Evolutionary conservation across 2,888 invertebrate genomes (phyloP), one percentile per base, ranked within the genome.

Genomic region (Odontomyia ornata): DNA sequence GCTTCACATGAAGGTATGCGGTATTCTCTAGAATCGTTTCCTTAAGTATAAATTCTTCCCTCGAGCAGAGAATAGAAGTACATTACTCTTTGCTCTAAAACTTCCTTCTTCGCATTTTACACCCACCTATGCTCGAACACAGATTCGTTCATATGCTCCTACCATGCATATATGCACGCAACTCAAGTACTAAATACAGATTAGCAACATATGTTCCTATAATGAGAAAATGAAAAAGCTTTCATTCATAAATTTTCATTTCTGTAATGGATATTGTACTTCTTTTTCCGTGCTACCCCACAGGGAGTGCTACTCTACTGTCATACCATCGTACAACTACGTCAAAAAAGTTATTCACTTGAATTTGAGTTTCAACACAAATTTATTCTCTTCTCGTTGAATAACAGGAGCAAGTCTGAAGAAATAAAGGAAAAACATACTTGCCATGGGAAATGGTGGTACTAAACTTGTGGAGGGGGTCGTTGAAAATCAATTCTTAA

Each of bases 221-320:
- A 56, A 72, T 56, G 72, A 71, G 71, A 71, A 52, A 71, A 71
- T 52, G 71, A 71, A 71, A 71, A 71, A 36, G 67, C 46, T 67
- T 67, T 71, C 27, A 47, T 71, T 52, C 71, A 52, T 71, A 72
- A 72, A 72, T 72, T 72, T 56, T 72, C 28, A 72, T 72, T 72
- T 72, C 2, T 56, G 30, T 56, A 72, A 72, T 72, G 67, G 46
- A 67, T 43, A 67, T 43, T 36, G 67, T 43, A 28, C 67, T 67
- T 52, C 52, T 52, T 52, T 15, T 52, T 52, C 18, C 57, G 23
- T 60, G 57, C 13, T 60, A 4, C 57, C 4, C 57, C 21, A 60
- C 11, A 60, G 25, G 25, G 57, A 60, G 25, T 23, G 57, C 52
- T 15, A 52, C 52, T 36, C 52, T 60, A 23, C 57, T 23, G 13